Percentiles rank a stretch among this genome's conserved stretches.
Evolutionary conservation across 2,797 vertebrate genomes (phyloP).

Genomic region (Gambusia yucatana): DNA sequence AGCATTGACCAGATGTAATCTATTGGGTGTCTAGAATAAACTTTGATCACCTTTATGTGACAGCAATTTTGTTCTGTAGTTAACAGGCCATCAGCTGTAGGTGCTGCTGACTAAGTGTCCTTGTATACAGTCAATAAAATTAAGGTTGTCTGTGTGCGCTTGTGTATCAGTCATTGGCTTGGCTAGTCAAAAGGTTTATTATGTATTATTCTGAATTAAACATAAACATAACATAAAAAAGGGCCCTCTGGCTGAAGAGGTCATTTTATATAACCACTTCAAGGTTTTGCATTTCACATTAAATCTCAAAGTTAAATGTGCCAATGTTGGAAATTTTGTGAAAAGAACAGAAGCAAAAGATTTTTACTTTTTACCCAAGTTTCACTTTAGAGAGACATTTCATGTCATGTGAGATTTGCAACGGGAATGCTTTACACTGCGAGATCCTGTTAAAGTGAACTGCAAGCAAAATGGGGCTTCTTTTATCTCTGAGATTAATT

Average conservation of each 20-base stretch:
- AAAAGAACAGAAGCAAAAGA: slow-evolving; percentile 1
- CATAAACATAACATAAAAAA: not conserved
- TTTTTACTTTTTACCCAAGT: not conserved
- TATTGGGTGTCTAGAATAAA: slow-evolving; percentile 36
- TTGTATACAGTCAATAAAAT: slow-evolving; percentile 5
- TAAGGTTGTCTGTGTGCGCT: not conserved
- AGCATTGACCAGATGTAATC: slow-evolving; percentile 40
- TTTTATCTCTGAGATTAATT: slow-evolving; percentile 3
- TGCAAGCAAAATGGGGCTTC: not conserved
- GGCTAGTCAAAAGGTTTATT: slow-evolving; percentile 3
- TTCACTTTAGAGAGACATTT: not conserved
- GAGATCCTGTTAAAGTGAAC: slow-evolving; percentile 3
- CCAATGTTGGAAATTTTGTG: not conserved
- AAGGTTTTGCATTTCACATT: not conserved
- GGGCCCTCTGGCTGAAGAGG: not conserved
- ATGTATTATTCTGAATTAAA: not conserved
- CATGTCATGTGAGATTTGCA: not conserved
- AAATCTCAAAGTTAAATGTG: not conserved
- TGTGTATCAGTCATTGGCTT: not conserved
- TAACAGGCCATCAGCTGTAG: slow-evolving; percentile 2
- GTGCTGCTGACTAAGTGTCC: slow-evolving; percentile 24
- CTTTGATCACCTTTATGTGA: slow-evolving; percentile 18
- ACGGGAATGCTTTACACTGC: not conserved
- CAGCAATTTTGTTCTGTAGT: slow-evolving; percentile 8
- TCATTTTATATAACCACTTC: not conserved